Base-by-base conservation (phyloP, 2,113 vertebrate genomes). In the Oryzias curvinotus region DNA sequence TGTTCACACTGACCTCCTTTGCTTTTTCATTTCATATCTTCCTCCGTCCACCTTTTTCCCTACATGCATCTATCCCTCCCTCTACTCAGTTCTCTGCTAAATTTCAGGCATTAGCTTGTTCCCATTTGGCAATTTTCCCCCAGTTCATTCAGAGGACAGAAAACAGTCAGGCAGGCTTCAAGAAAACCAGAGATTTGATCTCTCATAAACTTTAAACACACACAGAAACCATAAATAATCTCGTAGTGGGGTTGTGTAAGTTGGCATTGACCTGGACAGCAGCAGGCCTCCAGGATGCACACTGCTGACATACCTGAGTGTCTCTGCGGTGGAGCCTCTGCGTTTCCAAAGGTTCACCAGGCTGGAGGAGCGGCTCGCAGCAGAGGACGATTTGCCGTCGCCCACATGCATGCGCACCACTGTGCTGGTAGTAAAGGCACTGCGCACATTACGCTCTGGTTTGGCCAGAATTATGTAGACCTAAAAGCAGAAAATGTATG, bases 331-430 rank as follows among this genome's bases (percentile, higher is more conserved):
- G 0, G 97, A 98, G 54, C 96, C 96, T 64, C 94, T 94, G 59
- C 96, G 92, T 82, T 95, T 98, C 96, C 96, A 99, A 41, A 99
- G 90, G 89, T 98, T 98, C 68, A 98, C 92, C 48, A 99, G 91
- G 75, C 97, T 99, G 62, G 96, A 98, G 3, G 97, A 98, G 7
- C 96, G 94, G 85, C 96, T 98, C 55, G 97, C 93, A 0, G 95
- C 95, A 0, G 97, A 98, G 46, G 96, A 97, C 0, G 96, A 96
- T 85, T 98, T 98, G 36, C 96, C 96, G 1, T 98, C 96, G 0
- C 97, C 96, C 1, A 99, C 97, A 0, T 99, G 97, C 97, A 99
- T 99, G 81, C 97, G 96, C 70, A 99, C 97, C 64, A 98, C 97
- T 0, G 97, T 99, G 0, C 96, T 97, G 0, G 97, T 99, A 82